phyloP scores from a whole-genome alignment of 2,888 invertebrate species.

The Hirtodrosophila duncani region DNA sequence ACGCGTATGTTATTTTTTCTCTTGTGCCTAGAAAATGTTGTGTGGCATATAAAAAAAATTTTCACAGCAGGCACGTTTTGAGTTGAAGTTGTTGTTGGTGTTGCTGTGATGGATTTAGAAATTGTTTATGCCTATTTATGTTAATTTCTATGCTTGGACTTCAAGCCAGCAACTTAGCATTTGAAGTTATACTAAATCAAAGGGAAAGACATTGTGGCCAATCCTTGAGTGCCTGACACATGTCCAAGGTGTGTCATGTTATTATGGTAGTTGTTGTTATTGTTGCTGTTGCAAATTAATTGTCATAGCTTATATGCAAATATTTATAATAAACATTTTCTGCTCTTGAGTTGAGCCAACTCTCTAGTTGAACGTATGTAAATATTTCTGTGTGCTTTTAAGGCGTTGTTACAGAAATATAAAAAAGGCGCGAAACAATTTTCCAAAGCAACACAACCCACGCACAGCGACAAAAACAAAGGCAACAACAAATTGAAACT shows the following conservation, averaged over 20 bases:
- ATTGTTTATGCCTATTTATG: slow-evolving; percentile 54
- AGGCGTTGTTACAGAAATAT: slow-evolving; percentile 7
- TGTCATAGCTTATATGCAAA: slow-evolving; percentile 69
- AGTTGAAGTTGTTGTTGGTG: slow-evolving; percentile 22
- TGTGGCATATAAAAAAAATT: slow-evolving; percentile 33
- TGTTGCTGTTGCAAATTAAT: slow-evolving; percentile 49
- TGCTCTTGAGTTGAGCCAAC: slow-evolving; percentile 34
- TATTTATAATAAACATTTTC: slow-evolving; percentile 55
- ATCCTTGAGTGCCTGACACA: slow-evolving; percentile 53
- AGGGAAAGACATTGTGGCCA: slow-evolving; percentile 22
- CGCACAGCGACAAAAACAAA: slow-evolving; percentile 23
- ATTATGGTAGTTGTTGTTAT: slow-evolving; percentile 33
- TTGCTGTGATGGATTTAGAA: slow-evolving; percentile 42
- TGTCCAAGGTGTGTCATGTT: slow-evolving; percentile 48
- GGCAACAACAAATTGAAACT: slow-evolving; percentile 13
- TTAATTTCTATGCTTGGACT: slow-evolving; percentile 34
- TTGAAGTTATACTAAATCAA: slow-evolving; percentile 6
- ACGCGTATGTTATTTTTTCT: slow-evolving; percentile 8
- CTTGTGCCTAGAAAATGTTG: slow-evolving; percentile 31
- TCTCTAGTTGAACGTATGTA: slow-evolving; percentile 22
- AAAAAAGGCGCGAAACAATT: slow-evolving; percentile 64
- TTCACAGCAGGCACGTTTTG: slow-evolving; percentile 48
- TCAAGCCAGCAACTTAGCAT: slow-evolving; percentile 19
- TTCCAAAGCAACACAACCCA: slow-evolving; percentile 47
- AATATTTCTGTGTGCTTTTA: slow-evolving; percentile 25